A percentile compares a stretch with the other conserved stretches of the same genome.
Evolutionary conservation across 2,888 invertebrate species (phyloP).

Genomic region (Drosophila multiciliata): DNA sequence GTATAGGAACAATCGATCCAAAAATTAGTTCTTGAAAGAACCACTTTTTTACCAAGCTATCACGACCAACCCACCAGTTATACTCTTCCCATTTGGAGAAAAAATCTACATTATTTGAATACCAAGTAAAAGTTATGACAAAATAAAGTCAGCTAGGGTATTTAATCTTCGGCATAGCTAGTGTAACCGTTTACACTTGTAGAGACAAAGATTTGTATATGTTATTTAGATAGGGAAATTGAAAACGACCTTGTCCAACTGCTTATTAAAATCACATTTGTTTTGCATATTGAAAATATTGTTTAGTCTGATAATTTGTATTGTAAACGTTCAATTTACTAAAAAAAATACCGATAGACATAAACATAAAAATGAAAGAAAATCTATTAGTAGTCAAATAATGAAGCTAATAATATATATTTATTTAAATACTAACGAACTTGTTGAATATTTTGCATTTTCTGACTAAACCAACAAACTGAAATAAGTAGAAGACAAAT

Average conservation of each 20-base stretch:
- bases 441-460: neutral
- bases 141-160: neutral
- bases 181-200: too few species aligned
- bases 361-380: neutral
- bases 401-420: neutral
- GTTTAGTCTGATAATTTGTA: neutral
- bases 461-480: too few species aligned
- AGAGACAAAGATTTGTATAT: slow-evolving; percentile 14
- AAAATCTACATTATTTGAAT: neutral
- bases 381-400: neutral
- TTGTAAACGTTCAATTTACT: neutral
- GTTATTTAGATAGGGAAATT: slow-evolving; percentile 22
- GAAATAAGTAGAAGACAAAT: neutral
- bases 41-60: neutral
- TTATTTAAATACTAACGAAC: neutral
- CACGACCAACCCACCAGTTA: neutral
- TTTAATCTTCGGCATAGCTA: neutral
- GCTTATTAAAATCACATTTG: slow-evolving; percentile 27
- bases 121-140: too few species aligned
- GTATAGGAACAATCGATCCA: neutral
- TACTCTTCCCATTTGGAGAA: neutral
- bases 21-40: neutral
- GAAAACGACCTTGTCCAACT: slow-evolving; percentile 15
- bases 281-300: slow-evolving; percentile 18
- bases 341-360: neutral